Evolutionary conservation across 2,888 invertebrate species (phyloP), one percentile per base, ranked within the genome.

Genomic region (Eupithecia inturbata): DNA sequence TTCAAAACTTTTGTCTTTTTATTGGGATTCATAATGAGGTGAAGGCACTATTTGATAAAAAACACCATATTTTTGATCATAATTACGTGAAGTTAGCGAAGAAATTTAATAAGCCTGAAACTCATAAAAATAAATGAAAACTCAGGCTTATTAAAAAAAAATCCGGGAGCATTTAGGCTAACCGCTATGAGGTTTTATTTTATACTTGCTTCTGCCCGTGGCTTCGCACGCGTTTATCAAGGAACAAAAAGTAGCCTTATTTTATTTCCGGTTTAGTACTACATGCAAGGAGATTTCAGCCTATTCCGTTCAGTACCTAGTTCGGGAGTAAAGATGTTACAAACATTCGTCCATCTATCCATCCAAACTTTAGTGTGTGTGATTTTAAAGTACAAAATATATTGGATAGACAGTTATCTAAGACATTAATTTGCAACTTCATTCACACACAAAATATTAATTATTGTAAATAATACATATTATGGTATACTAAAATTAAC

Each of bases 1-100:
- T 92, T 91, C 88, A 87, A 84, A 87, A 88, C 84, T 85, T 89
- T 90, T 85, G 85, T 89, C 87, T 90, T 91, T 88, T 91, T 90
- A 82, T 85, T 72, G 64, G 67, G 68, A 70, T 39, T 9, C 36
- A 26, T 36, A 28, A 72, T 63, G 39, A 63, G 33, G 64, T n/a
- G 69, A 74, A 73, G 82, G 16, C 36, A 31, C 19, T 69, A 22
- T 41, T 39, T n/a, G 63, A 31, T 62, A 62, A 31, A 22, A 62
- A 31, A 31, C 63, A 57, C 22, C 26, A 57, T 57, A 57, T 57
- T 57, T 57, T 53, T 53, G 10, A 53, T 53, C 22, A 10, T 22
- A 53, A 49, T 49, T 49, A n/a, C 3, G 22, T 22, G n/a, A 49
- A n/a, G 49, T n/a, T 53, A 22, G 49, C 19, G 22, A 10, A 9